Base-by-base conservation (phyloP, 2,797 vertebrate species). In the Hoplostethus atlanticus region DNA sequence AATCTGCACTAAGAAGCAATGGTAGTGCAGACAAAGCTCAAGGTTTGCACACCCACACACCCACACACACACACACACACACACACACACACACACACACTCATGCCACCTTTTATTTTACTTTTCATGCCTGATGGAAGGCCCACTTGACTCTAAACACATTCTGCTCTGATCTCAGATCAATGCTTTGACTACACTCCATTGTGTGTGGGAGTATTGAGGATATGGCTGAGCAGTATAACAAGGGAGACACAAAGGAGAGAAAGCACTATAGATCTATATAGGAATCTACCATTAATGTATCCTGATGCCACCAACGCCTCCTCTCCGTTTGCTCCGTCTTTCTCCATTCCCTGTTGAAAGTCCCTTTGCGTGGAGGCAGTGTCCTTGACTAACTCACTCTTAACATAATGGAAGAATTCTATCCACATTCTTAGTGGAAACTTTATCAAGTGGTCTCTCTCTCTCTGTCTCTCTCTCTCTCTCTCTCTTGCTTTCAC, bases 371-470 rank as follows among this genome's bases (percentile, higher is more conserved):
- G 46, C 47, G 75, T 68, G 50, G 53, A 36, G 59, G n/a, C 61
- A 6, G 59, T 54, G 79, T 84, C 83, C 83, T 84, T 80, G 78
- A 81, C 73, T 64, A 68, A 54, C 67, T 73, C 76, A 40, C 38
- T 66, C 53, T 63, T 72, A 51, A 71, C 64, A 67, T 56, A 77
- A 78, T 63, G 57, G 52, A 78, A 68, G 76, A 73, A 77, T 91
- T 90, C 90, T 38, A 44, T 46, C 51, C 78, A 85, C 79, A 75
- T 73, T 76, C 58, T 17, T 62, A 74, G 65, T 78, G 75, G 76
- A 89, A 87, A 85, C 87, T 87, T 85, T 86, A 79, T 89, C 84
- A 84, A 81, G 71, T 72, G 44, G 59, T 72, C 75, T 51, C 77
- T 64, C 76, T 71, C 40, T 68, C 38, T 28, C 42, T 10, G 51